Conservation (phyloP, 2,113 vertebrate species). For the Phoenicopterus ruber region DNA sequence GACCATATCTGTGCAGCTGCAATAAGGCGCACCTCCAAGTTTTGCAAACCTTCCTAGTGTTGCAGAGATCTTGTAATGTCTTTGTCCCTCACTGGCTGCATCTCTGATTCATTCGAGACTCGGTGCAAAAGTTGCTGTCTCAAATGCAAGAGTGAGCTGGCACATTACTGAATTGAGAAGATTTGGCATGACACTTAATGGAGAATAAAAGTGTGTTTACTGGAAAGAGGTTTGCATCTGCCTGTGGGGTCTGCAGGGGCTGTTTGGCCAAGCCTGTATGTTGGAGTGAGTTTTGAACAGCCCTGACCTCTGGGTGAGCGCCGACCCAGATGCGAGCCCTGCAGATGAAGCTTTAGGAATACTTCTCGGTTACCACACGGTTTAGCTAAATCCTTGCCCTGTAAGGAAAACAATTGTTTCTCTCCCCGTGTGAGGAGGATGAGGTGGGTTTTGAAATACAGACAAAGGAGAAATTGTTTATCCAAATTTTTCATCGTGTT, state of each 20-base stretch:
- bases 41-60: neutral
- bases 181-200: neutral
- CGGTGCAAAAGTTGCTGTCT: neutral
- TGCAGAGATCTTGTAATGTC: neutral
- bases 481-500: neutral
- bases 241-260: neutral
- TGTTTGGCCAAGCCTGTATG: neutral
- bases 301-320: neutral
- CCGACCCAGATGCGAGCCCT: neutral
- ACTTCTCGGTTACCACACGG: neutral
- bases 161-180: neutral
- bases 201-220: neutral
- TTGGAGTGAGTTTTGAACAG: neutral
- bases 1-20: neutral
- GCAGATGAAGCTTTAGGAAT: neutral
- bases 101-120: neutral
- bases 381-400: neutral
- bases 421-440: neutral
- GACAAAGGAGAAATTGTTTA: conserved; percentile 44
- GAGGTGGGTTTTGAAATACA: neutral
- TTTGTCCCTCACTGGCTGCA: neutral
- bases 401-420: neutral
- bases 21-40: neutral
- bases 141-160: neutral
- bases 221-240: neutral